A percentile compares a stretch with the other conserved stretches of the same genome.
These are phyloP conservation scores for Morone chrysops DNA, from an alignment of 2,113 vertebrate genomes.

Conservation along the genomic window DNA sequence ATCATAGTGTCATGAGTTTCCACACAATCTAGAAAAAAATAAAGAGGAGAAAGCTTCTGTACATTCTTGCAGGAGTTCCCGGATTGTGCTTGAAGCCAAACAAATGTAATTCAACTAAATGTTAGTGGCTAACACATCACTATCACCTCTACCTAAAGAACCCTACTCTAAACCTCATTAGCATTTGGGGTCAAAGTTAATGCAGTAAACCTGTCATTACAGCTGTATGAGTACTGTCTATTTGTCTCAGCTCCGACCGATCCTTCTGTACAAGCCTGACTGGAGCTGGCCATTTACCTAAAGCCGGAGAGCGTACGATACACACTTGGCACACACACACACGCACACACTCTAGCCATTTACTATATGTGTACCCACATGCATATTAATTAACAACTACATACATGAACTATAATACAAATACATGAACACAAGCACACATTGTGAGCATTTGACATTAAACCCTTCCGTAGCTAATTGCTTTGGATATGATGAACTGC, in stretches of 20 bases:
- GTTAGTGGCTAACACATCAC: neutral
- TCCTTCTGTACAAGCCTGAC: neutral
- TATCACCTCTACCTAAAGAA: conserved; percentile 9
- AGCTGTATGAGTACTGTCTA: neutral
- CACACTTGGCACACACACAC: neutral
- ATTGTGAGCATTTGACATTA: conserved; percentile 20
- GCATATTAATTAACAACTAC: conserved; percentile 18
- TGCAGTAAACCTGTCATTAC: conserved; percentile 26
- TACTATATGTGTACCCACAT: neutral
- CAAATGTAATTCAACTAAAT: conserved; percentile 2
- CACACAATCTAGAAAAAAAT: neutral
- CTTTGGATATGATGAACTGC: conserved; percentile 5
- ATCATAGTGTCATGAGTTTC: neutral
- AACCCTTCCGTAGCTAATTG: conserved; percentile 18
- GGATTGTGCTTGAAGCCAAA: neutral
- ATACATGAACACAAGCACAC: conserved; percentile 10
- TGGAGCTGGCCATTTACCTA: neutral
- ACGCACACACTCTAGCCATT: neutral
- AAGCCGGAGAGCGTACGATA: neutral
- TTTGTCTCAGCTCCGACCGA: neutral
- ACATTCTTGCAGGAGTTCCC: neutral
- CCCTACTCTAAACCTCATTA: neutral
- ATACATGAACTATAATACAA: neutral
- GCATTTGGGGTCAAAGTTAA: neutral
- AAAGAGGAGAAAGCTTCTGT: neutral